Conservation (phyloP, 2,113 vertebrate species). For the Tetrao urogallus region DNA sequence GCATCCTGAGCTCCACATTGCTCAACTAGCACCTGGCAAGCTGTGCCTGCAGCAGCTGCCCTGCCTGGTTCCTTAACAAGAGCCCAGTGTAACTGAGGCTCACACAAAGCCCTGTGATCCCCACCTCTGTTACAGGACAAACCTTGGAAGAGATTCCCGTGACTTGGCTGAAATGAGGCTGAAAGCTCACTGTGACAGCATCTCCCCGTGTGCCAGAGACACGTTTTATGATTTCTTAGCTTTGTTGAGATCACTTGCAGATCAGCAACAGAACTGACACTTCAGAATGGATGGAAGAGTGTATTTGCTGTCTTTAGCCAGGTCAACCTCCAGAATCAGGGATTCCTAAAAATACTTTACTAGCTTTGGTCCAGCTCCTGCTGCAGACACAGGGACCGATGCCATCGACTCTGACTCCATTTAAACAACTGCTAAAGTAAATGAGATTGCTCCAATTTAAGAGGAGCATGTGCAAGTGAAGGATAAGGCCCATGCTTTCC, state of each 20-base stretch:
- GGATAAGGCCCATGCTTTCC: rapidly evolving
- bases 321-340: not conserved
- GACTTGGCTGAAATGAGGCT: not conserved
- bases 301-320: not conserved
- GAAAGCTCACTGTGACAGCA: not conserved
- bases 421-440: not conserved
- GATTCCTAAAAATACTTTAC: not conserved
- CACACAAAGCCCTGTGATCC: not conserved
- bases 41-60: not conserved
- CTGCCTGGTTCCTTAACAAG: not conserved
- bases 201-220: not conserved
- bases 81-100: not conserved
- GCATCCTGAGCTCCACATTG: not conserved
- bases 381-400: not conserved
- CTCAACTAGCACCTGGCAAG: not conserved
- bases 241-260: not conserved
- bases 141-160: not conserved
- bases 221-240: not conserved
- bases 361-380: not conserved
- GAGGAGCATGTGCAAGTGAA: not conserved
- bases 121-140: not conserved
- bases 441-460: not conserved
- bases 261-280: not conserved
- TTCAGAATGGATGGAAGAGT: not conserved
- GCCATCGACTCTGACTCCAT: not conserved